phyloP scores from a whole-genome alignment of 37 sponge, comb jelly and placozoan species.

The Spongilla lacustris region DNA sequence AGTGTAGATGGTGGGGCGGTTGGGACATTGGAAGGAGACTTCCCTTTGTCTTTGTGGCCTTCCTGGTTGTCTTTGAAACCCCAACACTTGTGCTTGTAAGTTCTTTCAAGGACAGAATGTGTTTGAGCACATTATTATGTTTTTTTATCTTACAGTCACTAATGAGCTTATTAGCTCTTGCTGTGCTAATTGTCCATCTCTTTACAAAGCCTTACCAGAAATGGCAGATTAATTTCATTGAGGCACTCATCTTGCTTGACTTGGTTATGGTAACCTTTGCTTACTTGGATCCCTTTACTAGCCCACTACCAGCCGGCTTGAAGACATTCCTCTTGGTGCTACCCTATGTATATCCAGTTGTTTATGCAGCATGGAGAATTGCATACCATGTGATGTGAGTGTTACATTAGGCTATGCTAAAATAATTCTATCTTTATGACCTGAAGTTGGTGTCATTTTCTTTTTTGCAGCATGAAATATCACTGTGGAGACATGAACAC shows the following conservation, averaged over 20 bases:
- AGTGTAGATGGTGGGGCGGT: conserved; percentile 77
- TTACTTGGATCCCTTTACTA: conserved; percentile 56
- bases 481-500: too few species aligned
- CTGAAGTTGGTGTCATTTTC: too few species aligned
- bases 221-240: conserved; percentile 63
- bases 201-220: conserved; percentile 74
- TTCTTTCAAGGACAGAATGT: background rate
- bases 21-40: conserved; percentile 81
- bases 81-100: conserved; percentile 80
- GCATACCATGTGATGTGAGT: conserved; percentile 15
- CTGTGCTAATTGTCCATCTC: conserved; percentile 57
- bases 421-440: too few species aligned
- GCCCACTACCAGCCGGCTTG: conserved; percentile 45
- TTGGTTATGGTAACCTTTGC: conserved; percentile 69
- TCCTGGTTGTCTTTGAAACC: conserved; percentile 40
- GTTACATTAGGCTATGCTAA: too few species aligned
- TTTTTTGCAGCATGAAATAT: too few species aligned
- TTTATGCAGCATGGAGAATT: conserved; percentile 25
- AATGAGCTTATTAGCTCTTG: conserved; percentile 60
- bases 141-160: conserved; percentile 34
- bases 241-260: conserved; percentile 65
- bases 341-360: conserved; percentile 55
- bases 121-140: background rate
- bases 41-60: conserved; percentile 57
- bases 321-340: conserved; percentile 52